phyloP scores from a whole-genome alignment of 2,888 invertebrate species.

The Cecidostiba fungosa region DNA sequence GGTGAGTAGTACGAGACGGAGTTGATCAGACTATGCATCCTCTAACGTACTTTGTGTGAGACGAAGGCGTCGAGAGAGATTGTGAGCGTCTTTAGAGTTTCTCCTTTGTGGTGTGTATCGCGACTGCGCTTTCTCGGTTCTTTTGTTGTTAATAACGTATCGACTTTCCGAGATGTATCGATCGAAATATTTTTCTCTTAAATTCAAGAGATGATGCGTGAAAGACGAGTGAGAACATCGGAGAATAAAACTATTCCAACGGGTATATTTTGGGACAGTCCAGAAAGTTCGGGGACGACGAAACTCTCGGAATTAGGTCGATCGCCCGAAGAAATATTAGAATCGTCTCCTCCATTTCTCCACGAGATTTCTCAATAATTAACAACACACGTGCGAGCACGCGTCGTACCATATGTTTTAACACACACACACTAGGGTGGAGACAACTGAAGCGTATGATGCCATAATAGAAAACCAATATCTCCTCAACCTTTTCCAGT shows the following conservation, averaged over 20 bases:
- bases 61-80: too few species aligned
- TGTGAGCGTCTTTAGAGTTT: too few species aligned
- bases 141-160: too few species aligned
- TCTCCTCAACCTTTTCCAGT: too few species aligned
- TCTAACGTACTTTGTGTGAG: not conserved
- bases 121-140: too few species aligned
- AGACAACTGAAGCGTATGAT: too few species aligned
- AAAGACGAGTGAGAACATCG: not conserved
- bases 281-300: slow-evolving; percentile 34
- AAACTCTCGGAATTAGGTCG: slow-evolving; percentile 41
- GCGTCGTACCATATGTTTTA: not conserved
- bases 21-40: slow-evolving; percentile 2
- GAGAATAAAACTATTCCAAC: too few species aligned
- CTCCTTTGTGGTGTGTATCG: too few species aligned
- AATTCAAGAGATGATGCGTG: not conserved
- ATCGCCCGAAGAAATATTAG: slow-evolving; percentile 25
- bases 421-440: too few species aligned
- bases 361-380: slow-evolving; percentile 1
- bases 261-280: slow-evolving; percentile 44
- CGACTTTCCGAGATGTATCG: too few species aligned
- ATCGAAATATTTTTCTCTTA: too few species aligned
- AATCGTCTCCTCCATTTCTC: not conserved
- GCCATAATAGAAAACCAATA: too few species aligned
- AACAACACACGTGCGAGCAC: not conserved
- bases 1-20: not conserved